Conservation (phyloP, 2,888 invertebrate species). For the Carcina quercana region DNA sequence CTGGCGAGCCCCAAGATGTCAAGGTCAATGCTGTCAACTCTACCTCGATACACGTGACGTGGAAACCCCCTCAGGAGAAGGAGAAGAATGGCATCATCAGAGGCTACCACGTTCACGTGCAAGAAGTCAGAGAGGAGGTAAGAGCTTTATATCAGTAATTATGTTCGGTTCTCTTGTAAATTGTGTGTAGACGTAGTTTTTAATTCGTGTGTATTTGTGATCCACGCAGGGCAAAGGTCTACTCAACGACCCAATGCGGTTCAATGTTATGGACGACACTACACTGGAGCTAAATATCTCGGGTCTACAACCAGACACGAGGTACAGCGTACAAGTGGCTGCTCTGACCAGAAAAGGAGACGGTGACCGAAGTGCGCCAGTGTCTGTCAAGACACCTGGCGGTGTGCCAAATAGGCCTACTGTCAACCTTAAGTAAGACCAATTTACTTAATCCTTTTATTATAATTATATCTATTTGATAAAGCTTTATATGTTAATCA, state of each 20-base stretch:
- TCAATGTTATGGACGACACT: constrained; percentile 87
- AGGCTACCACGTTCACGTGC: constrained; percentile 97
- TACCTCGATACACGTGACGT: constrained; percentile 94
- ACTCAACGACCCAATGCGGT: constrained; percentile 90
- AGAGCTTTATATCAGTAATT: no score
- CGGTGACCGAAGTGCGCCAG: constrained; percentile 92
- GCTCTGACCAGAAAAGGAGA: constrained; percentile 98
- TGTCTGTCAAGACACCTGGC: constrained; percentile 92
- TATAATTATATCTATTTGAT: background rate
- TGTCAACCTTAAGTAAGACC: constrained; percentile 83
- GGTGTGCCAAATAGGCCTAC: constrained; percentile 92
- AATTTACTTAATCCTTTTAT: background rate
- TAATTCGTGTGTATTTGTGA: no score
- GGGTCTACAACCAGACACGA: constrained; percentile 95
- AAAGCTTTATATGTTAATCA: background rate
- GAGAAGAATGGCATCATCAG: constrained; percentile 96
- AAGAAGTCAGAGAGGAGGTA: constrained; percentile 91
- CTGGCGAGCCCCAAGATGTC: constrained; percentile 96
- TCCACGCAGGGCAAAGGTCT: constrained; percentile 83
- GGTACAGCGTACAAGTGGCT: constrained; percentile 95
- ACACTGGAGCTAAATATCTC: constrained; percentile 87
- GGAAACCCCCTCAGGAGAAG: constrained; percentile 94
- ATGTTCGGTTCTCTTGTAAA: constrained; percentile 5
- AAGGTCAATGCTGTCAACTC: constrained; percentile 93
- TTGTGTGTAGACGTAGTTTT: no score